These are phyloP conservation scores for Megaptera novaeangliae DNA, from an alignment of 2,113 vertebrate genomes.

Conservation along the genomic window DNA sequence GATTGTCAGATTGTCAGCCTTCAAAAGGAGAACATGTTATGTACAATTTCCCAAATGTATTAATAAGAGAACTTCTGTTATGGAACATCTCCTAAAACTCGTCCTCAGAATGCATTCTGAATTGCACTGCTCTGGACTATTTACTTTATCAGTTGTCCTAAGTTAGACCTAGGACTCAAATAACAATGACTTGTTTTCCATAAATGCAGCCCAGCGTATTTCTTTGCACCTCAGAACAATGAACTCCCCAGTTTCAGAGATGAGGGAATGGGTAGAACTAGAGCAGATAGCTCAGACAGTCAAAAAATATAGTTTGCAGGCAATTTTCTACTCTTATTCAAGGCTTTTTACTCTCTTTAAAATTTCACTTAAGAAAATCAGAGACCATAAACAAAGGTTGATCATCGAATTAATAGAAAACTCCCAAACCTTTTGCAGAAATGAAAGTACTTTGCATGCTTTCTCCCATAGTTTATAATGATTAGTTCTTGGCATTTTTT, in stretches of 20 bases:
- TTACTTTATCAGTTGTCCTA: not conserved
- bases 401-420: not conserved
- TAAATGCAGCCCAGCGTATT: not conserved
- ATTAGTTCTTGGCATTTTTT: not conserved
- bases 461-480: not conserved
- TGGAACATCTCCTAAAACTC: not conserved
- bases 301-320: not conserved
- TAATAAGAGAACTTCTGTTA: not conserved
- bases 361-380: not conserved
- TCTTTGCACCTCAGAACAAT: not conserved
- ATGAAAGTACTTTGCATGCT: not conserved
- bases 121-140: not conserved
- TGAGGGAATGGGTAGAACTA: not conserved
- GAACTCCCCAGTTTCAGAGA: not conserved
- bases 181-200: not conserved
- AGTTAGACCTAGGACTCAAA: not conserved
- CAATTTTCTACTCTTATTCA: not conserved
- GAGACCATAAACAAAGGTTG: not conserved
- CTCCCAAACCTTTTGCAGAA: not conserved
- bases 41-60: not conserved
- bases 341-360: not conserved
- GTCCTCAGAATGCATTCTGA: not conserved
- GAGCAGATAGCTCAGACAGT: not conserved
- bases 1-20: not conserved
- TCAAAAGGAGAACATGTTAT: not conserved